A percentile compares a stretch with the other conserved stretches of the same genome.
phyloP scores from a whole-genome alignment of 2,888 invertebrate genomes.

The Parnassius smintheus region DNA sequence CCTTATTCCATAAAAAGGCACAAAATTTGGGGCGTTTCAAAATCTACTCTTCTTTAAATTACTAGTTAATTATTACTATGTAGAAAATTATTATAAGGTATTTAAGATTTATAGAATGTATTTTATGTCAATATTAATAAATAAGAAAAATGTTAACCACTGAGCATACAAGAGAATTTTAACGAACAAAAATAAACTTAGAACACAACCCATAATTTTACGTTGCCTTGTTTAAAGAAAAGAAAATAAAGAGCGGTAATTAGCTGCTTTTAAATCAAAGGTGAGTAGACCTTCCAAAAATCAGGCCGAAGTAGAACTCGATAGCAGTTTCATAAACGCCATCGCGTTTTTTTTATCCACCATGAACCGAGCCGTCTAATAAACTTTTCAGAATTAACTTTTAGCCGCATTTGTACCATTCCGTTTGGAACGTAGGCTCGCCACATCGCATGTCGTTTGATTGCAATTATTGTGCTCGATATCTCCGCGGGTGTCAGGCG shows the following conservation, averaged over 20 bases:
- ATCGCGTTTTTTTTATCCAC: slow-evolving; percentile 33
- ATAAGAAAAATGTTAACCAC: no score
- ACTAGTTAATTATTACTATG: no score
- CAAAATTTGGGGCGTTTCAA: no score
- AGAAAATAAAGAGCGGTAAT: slow-evolving; percentile 18
- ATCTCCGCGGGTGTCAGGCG: slow-evolving; percentile 40
- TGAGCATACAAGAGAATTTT: no score
- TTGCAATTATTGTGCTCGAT: slow-evolving; percentile 56
- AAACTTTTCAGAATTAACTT: slow-evolving; percentile 49
- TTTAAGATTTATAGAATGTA: no score
- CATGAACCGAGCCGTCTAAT: slow-evolving; percentile 34
- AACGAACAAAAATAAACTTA: neutral
- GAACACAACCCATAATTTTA: slow-evolving; percentile 13
- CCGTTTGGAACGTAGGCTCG: slow-evolving; percentile 29
- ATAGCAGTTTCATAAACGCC: slow-evolving; percentile 37
- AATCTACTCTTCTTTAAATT: no score
- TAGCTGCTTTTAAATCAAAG: slow-evolving; percentile 26
- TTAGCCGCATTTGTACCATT: slow-evolving; percentile 35
- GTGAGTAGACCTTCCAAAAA: slow-evolving; percentile 31
- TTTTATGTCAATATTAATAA: no score
- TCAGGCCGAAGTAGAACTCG: slow-evolving; percentile 36
- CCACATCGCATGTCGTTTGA: slow-evolving; percentile 50
- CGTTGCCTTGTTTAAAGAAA: slow-evolving; percentile 1
- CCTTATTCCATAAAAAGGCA: no score
- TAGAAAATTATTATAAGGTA: no score